A percentile compares a stretch with the other conserved stretches of the same genome.
phyloP scores from a whole-genome alignment of 2,888 invertebrate species.

The Himalopsyche anomala region DNA sequence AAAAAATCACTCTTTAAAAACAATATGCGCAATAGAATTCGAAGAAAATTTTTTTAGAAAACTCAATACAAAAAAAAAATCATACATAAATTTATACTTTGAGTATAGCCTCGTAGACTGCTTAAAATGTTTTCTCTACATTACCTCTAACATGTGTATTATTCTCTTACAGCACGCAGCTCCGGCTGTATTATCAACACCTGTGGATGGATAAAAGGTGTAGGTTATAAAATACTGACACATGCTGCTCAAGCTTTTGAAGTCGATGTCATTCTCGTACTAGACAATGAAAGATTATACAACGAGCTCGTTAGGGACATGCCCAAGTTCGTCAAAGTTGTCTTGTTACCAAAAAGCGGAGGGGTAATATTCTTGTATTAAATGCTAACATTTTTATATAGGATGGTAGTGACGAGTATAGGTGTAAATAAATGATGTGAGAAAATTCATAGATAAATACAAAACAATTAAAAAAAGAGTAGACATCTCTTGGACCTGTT shows the following conservation, averaged over 20 bases:
- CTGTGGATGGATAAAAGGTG: conserved; percentile 97
- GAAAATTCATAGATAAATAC: too few species aligned
- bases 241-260: conserved; percentile 96
- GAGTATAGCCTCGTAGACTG: too few species aligned
- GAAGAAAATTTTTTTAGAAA: too few species aligned
- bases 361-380: conserved; percentile 81
- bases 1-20: too few species aligned
- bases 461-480: too few species aligned
- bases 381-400: conserved; percentile 17
- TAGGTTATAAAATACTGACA: conserved; percentile 90
- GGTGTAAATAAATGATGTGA: too few species aligned
- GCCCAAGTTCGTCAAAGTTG: conserved; percentile 94
- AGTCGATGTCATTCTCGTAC: conserved; percentile 95
- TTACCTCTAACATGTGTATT: neutral
- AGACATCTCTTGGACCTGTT: too few species aligned
- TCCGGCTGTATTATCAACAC: conserved; percentile 98
- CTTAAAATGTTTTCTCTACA: too few species aligned
- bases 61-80: too few species aligned
- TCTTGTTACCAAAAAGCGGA: conserved; percentile 95
- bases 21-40: too few species aligned
- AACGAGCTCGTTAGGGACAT: conserved; percentile 95
- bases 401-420: too few species aligned
- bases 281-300: conserved; percentile 97
- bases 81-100: too few species aligned
- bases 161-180: conserved; percentile 79